Conservation (phyloP, 2,888 invertebrate species). For the Drosophila colorata region DNA sequence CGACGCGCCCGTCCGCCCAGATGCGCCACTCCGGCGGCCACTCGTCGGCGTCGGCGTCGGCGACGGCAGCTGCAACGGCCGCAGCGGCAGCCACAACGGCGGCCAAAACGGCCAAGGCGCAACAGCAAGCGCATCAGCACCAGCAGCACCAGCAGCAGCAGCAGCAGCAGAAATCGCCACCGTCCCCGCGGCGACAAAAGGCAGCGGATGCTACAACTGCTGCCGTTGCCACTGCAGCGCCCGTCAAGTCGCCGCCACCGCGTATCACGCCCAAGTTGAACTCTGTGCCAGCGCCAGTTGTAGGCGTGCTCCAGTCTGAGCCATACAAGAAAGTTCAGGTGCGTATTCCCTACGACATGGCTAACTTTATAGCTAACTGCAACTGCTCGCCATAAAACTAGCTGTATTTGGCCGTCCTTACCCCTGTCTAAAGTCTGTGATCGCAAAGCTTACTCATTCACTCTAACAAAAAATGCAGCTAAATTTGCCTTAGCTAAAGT, state of each 20-base stretch:
- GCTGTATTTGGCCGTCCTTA: too few species aligned
- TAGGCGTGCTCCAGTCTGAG: slow-evolving; percentile 64
- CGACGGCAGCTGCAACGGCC: slow-evolving; percentile 15
- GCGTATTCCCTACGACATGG: slow-evolving; percentile 38
- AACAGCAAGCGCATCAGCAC: slow-evolving; percentile 7
- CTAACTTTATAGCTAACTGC: too few species aligned
- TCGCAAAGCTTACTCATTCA: too few species aligned
- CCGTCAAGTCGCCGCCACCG: slow-evolving; percentile 39
- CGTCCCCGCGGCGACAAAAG: slow-evolving; percentile 35
- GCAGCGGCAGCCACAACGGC: slow-evolving; percentile 19
- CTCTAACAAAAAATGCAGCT: too few species aligned
- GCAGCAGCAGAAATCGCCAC: slow-evolving; percentile 46
- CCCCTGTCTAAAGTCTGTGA: too few species aligned
- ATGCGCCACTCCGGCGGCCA: slow-evolving; percentile 51
- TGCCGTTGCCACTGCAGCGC: slow-evolving; percentile 26
- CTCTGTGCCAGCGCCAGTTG: slow-evolving; percentile 48
- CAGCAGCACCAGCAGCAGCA: slow-evolving; percentile 28
- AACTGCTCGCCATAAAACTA: background rate
- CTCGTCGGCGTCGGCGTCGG: background rate
- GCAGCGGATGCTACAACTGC: slow-evolving; percentile 35
- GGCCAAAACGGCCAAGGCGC: background rate
- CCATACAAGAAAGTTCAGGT: slow-evolving; percentile 78
- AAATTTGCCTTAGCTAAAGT: too few species aligned
- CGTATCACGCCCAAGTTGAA: slow-evolving; percentile 47
- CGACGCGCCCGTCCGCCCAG: slow-evolving; percentile 12